These are phyloP conservation scores for Druon quercuslanigerum DNA, from an alignment of 1,140 invertebrate species.

Conservation along the genomic window DNA sequence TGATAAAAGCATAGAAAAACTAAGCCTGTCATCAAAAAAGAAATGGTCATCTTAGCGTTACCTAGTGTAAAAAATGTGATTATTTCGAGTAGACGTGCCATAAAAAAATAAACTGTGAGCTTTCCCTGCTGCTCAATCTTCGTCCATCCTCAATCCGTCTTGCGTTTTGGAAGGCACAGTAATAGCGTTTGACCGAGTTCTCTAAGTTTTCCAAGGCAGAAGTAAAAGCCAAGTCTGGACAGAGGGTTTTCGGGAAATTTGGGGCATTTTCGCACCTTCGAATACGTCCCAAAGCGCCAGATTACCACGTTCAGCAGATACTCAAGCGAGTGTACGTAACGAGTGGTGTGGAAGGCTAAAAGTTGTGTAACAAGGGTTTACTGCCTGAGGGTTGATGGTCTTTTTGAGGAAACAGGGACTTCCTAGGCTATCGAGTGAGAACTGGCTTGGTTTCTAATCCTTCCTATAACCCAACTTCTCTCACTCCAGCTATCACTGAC, in stretches of 20 bases:
- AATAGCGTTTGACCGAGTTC: too few species aligned
- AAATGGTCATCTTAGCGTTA: too few species aligned
- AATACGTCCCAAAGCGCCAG: not conserved
- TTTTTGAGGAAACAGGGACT: slow-evolving; percentile 16
- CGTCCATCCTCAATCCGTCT: not conserved
- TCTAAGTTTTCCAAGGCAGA: not conserved
- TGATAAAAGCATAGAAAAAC: too few species aligned
- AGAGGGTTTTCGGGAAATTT: not conserved
- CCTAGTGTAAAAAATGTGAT: too few species aligned
- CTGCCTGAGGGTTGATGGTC: slow-evolving; percentile 15
- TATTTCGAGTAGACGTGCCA: too few species aligned
- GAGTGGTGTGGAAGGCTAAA: slow-evolving; percentile 41
- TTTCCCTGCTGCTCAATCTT: too few species aligned
- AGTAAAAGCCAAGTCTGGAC: not conserved
- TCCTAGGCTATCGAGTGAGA: slow-evolving; percentile 14
- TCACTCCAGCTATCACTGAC: slow-evolving; percentile 20
- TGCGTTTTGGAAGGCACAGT: not conserved
- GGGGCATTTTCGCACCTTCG: not conserved
- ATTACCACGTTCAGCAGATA: slow-evolving; percentile 13
- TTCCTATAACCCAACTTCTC: slow-evolving; percentile 19
- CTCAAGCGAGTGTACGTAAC: slow-evolving; percentile 39
- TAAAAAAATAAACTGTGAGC: too few species aligned
- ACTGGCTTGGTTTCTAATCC: slow-evolving; percentile 35
- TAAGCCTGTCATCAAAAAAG: too few species aligned
- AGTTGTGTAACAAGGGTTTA: slow-evolving; percentile 43